Evolutionary conservation across 2,113 vertebrate species (phyloP), one percentile per base, ranked within the genome.

Genomic region (Progne subis): DNA sequence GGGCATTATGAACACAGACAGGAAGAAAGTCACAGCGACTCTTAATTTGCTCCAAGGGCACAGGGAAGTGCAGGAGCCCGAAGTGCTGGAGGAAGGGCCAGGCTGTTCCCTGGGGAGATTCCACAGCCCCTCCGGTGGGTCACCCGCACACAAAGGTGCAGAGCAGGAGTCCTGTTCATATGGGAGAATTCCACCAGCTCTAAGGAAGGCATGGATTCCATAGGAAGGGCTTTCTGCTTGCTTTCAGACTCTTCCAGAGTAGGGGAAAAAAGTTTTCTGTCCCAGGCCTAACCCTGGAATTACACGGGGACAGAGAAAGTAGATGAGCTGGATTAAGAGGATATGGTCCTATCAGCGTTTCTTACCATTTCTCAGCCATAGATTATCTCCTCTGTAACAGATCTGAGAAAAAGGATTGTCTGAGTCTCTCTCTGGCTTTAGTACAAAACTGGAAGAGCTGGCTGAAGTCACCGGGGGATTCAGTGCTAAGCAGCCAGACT

Each of bases 261-360:
- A 53, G 43, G 7, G 8, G 43, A 12, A 29, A 17, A 37, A 46
- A 6, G 5, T 6, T 2, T 90, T 39, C 19, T 26, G 25, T 18
- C 19, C 49, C 50, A 77, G 28, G 14, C 25, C 70, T 8, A 71
- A 12, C 39, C 20, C 65, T 29, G 55, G 43, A 52, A 26, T 26
- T 63, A 20, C 29, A 26, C 0, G 0, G 10, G 34, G 64, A 41
- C 49, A 59, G 46, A 26, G 34, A 3, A 41, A n/a, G 26, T 0
- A 28, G 41, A 64, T 56, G 57, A 84, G 52, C 25, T 63, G 52
- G 52, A 68, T 68, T 82, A 60, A 24, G 29, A 60, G 14, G n/a
- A 47, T 31, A 12, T 0, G 1, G 34, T 39, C 9, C 81, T 46
- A 69, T 56, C 31, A 20, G 61, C 18, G 12, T 82, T 91, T 84